Base-by-base conservation (phyloP, 1,140 invertebrate genomes). In the Pseudomyrmex sp. region DNA sequence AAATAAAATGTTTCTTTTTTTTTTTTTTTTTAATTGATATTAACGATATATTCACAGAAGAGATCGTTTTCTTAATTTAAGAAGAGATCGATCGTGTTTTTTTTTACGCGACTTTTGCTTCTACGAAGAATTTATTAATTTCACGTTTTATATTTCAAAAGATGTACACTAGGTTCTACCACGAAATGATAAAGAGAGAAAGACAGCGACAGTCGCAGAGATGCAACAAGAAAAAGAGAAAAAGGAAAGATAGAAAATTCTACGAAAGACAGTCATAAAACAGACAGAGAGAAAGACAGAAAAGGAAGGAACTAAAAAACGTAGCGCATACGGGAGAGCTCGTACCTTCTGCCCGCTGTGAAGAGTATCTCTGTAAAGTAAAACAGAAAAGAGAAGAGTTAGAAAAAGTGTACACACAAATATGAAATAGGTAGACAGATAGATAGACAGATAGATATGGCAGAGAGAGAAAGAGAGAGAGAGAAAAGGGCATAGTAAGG, bases 331-430 rank as follows among this genome's bases (percentile, higher is more conserved):
- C 85, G 87, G 87, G 84, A 87, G 79, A 87, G 68, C 85, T 90
- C 92, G 89, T 94, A 94, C 93, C 93, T 94, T 94, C 90, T 94
- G 92, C 83, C 93, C 93, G 88, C 93, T 93, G 92, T 93, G 93
- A 89, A 94, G 93, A 92, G 93, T 91, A 89, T 93, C 93, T 94
- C 94, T 94, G 94, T 90, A 94, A 94, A 92, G 92, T 90, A 93
- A 94, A 93, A 92, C 87, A 93, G 92, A 93, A 92, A 93, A 92
- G 88, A 92, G 90, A 91, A 93, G 83, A 92, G 92, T 94, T 94
- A 93, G 92, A 93, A 88, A 89, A 91, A 90, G 92, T 91, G 90
- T 90, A 90, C 82, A 90, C 86, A 90, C 63, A 91, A 90, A 83
- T 82, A 90, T 85, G 86, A 35, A 35, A 85, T 88, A 86, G 83